Evolutionary conservation across 2,797 vertebrate genomes (phyloP).

Genomic region (Oreortyx pictus): DNA sequence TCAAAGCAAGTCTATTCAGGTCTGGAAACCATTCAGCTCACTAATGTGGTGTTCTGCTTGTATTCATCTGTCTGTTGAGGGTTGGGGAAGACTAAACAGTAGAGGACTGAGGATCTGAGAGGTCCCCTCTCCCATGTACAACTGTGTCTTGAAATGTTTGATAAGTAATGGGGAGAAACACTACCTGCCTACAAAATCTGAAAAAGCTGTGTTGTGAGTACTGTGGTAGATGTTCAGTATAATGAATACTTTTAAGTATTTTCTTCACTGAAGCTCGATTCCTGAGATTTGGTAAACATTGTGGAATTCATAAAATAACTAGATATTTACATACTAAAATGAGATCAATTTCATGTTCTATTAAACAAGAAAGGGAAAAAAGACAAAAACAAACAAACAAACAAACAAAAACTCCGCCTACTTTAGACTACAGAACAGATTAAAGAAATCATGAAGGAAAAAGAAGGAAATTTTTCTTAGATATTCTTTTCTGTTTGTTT

Average conservation of each 20-base stretch:
- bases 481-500: neutral
- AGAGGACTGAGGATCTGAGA: neutral
- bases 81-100: neutral
- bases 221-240: neutral
- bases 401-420: neutral
- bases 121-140: neutral
- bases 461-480: neutral
- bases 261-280: neutral
- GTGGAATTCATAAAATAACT: neutral
- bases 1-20: neutral
- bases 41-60: neutral
- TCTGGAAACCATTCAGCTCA: neutral
- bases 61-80: neutral
- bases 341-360: neutral
- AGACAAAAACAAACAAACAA: neutral
- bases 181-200: neutral
- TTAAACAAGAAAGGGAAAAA: neutral
- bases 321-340: neutral
- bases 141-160: neutral
- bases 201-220: neutral
- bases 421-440: neutral
- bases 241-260: neutral
- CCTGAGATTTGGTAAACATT: neutral
- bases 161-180: neutral
- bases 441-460: neutral